Base-by-base conservation (phyloP, 2,113 vertebrate species). In the Mesoclemmys tuberculata region DNA sequence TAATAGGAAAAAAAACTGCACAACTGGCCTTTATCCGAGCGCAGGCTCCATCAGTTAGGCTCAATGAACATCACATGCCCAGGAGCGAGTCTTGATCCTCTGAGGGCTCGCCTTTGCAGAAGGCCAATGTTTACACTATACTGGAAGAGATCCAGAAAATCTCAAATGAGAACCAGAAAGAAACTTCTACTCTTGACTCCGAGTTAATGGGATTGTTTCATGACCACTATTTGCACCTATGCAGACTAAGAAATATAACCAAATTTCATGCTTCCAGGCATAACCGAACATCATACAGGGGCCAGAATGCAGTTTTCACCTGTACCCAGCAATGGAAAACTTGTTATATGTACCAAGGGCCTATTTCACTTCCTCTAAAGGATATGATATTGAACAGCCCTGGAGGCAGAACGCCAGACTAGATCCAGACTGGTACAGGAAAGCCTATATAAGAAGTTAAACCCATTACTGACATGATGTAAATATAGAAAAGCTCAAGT, bases 61-160 rank as follows among this genome's bases (percentile, higher is more conserved):
- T 93, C 97, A 94, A 96, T 91, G 93, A 95, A 96, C 85, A 92
- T 89, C 96, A 95, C 93, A 94, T 87, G 91, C 96, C 94, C 95
- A 95, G 92, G 96, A 93, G 85, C 90, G 92, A 95, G 48, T 97
- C 97, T 95, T 96, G 97, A 92, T 97, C 95, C 94, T 89, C 88
- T 81, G 89, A 94, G 95, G 93, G 90, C 83, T 94, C 94, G 94
- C 48, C 91, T 97, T 91, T 92, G 89, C 93, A 94, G 97, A 92
- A 95, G 88, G 93, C 94, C 91, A 94, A 86, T 83, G 96, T 88
- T 95, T 96, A 96, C n/a, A 96, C 97, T 97, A 95, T 41, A 90
- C 96, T 97, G 96, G 84, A 97, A 97, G 91, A 96, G 95, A 97
- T 96, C 96, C 97, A 97, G 97, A 97, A 96, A 97, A 97, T 93